Evolutionary conservation across 2,888 invertebrate genomes (phyloP), one percentile per base, ranked within the genome.

Genomic region (Melipona beecheii): DNA sequence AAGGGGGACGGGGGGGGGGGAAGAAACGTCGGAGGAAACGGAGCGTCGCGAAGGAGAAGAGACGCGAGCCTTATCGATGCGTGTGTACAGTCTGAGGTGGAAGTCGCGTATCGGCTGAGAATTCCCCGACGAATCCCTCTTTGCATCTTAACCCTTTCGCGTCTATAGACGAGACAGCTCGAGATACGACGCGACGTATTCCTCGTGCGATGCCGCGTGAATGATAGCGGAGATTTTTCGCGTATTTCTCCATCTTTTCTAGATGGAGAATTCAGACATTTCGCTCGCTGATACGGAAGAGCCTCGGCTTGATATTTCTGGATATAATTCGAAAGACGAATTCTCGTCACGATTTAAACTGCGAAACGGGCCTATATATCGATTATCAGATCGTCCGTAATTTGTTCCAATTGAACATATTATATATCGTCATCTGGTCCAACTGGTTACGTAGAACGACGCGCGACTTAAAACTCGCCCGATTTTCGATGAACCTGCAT

Each of bases 41-140:
- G 66, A 24, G 70, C 24, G 49, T 5, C 52, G 69, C 52, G 69
- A 52, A 52, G 11, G 5, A 66, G 49, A 68, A 50, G 24, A 24
- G 66, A 50, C 66, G 64, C 11, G 64, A 50, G 74, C 19, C 56
- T 52, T 64, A 56, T 78, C 77, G 77, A 74, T 65, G 74, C 56
- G 77, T 9, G n/a, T 54, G n/a, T 54, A 49, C 54, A 31, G 52
- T 19, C 52, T 3, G 49, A 31, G n/a, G 24, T 66, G 65, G 31
- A 66, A 78, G 31, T 65, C 43, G 62, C 50, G 60, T 60, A 64
- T 62, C 54, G n/a, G 43, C 27, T 50, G 49, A 31, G 49, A 24
- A 50, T 60, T 60, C 43, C 50, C 27, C 50, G 19, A 69, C 52
- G 19, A 21, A 68, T 50, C 19, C 49, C 5, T 50, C 13, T 19